These are phyloP conservation scores for Cataglyphis altisquamis DNA, from an alignment of 2,888 invertebrate genomes.

Conservation along the genomic window DNA sequence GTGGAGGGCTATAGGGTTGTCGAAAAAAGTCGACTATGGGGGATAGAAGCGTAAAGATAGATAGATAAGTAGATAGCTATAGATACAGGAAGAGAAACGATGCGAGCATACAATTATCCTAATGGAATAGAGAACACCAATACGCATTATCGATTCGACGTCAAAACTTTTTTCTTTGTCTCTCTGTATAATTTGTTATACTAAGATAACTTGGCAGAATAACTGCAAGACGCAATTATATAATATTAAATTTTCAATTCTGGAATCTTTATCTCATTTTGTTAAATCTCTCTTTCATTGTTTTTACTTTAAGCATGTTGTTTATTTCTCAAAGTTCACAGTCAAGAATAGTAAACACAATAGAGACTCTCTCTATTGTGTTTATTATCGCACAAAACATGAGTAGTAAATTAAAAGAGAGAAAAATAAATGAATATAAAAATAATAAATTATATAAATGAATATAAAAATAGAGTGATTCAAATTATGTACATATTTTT, in stretches of 20 bases:
- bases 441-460: not conserved
- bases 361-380: not conserved
- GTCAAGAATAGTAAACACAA: too few species aligned
- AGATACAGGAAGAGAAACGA: slow-evolving; percentile 66
- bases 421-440: too few species aligned
- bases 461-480: not conserved
- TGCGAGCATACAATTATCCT: slow-evolving; percentile 82
- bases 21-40: slow-evolving; percentile 30
- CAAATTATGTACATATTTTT: not conserved
- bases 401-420: not conserved
- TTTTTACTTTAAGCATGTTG: not conserved
- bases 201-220: not conserved
- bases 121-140: slow-evolving; percentile 83
- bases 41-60: slow-evolving; percentile 28
- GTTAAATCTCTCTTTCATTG: not conserved
- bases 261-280: too few species aligned
- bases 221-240: not conserved
- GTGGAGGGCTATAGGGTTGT: slow-evolving; percentile 15
- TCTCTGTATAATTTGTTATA: slow-evolving; percentile 20
- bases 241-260: not conserved
- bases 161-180: slow-evolving; percentile 34
- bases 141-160: slow-evolving; percentile 80
- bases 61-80: slow-evolving; percentile 46
- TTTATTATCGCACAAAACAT: not conserved
- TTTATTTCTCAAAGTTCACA: not conserved